A percentile compares a stretch with the other conserved stretches of the same genome.
These are phyloP conservation scores for Pangasius sanitwongsei DNA, from an alignment of 2,797 vertebrate genomes.

Conservation along the genomic window DNA sequence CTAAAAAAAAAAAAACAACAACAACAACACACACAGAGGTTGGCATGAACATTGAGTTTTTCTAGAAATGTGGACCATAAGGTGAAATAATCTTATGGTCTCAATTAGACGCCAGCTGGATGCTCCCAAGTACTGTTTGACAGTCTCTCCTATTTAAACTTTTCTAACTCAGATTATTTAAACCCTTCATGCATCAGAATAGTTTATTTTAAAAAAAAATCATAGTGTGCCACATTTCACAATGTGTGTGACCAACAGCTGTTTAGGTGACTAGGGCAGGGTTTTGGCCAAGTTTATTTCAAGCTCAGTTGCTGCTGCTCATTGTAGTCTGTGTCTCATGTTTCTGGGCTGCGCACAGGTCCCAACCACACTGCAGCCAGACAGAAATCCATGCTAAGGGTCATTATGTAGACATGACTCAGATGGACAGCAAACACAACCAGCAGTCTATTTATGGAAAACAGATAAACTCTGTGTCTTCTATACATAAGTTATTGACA, in stretches of 20 bases:
- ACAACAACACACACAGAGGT: no score
- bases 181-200: neutral
- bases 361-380: slow-evolving; percentile 16
- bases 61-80: neutral
- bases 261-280: neutral
- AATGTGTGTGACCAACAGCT: neutral
- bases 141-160: neutral
- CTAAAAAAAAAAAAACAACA: neutral
- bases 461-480: neutral
- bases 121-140: neutral
- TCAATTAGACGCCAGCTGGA: neutral
- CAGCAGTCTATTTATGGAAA: slow-evolving; percentile 37
- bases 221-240: neutral
- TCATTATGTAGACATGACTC: slow-evolving; percentile 40
- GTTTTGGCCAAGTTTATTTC: slow-evolving; percentile 5
- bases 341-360: slow-evolving; percentile 18
- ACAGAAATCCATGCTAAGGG: slow-evolving; percentile 52
- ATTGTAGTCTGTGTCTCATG: slow-evolving; percentile 24
- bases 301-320: neutral
- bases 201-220: neutral
- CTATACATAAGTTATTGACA: neutral
- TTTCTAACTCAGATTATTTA: neutral
- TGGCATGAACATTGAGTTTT: no score
- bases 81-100: neutral
- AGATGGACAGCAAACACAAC: slow-evolving; percentile 23